Percentiles rank a stretch among this genome's conserved stretches.
phyloP scores from a whole-genome alignment of 1,140 invertebrate genomes.

The Bacillus rossius region DNA sequence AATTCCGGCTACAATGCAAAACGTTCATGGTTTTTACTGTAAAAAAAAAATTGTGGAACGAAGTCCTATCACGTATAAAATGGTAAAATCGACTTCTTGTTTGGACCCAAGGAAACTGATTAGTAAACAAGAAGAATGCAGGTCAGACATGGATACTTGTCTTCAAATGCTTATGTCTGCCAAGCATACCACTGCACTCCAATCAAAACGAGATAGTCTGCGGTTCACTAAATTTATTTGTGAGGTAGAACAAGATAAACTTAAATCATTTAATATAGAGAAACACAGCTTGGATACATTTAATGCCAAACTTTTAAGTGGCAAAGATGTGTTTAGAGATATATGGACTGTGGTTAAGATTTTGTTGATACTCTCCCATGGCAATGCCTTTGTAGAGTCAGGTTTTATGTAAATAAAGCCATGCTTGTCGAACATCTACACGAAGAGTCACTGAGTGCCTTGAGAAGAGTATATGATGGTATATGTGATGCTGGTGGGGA shows the following conservation, averaged over 20 bases:
- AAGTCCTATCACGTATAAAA: conserved; percentile 19
- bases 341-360: conserved; percentile 13
- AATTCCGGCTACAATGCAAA: too few species aligned
- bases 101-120: too few species aligned
- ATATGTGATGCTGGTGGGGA: conserved; percentile 8
- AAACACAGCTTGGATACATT: conserved; percentile 16
- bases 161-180: too few species aligned
- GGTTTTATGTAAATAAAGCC: conserved; percentile 21
- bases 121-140: too few species aligned
- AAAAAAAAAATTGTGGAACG: conserved; percentile 14
- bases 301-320: conserved; percentile 11
- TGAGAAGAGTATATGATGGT: conserved; percentile 18
- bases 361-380: conserved; percentile 19
- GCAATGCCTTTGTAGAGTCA: conserved; percentile 16
- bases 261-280: conserved; percentile 13
- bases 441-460: conserved; percentile 20
- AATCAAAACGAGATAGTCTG: conserved; percentile 10
- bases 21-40: too few species aligned
- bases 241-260: conserved; percentile 1
- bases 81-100: too few species aligned
- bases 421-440: conserved; percentile 18
- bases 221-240: conserved; percentile 11
- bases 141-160: too few species aligned
- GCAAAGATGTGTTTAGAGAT: conserved; percentile 3
- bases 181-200: conserved; percentile 13